phyloP scores from a whole-genome alignment of 2,113 vertebrate genomes.

The Notechis scutatus region DNA sequence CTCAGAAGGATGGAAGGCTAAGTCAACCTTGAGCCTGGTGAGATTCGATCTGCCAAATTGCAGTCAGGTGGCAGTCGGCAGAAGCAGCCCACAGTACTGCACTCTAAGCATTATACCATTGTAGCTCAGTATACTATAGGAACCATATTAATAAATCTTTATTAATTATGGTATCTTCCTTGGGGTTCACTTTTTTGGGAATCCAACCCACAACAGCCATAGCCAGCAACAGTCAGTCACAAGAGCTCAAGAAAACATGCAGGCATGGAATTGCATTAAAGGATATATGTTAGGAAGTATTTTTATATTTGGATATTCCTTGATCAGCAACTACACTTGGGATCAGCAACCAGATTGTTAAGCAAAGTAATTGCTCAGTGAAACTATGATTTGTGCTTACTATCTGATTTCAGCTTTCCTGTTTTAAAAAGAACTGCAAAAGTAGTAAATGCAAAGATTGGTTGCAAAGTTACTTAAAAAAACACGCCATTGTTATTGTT shows the following conservation, averaged over 20 bases:
- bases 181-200: background rate
- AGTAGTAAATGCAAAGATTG: background rate
- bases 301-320: background rate
- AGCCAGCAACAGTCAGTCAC: background rate
- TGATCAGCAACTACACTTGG: background rate
- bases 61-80: too few relatives aligned
- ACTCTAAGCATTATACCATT: too few relatives aligned
- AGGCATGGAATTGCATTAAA: background rate
- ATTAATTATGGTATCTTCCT: background rate
- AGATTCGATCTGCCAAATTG: too few relatives aligned
- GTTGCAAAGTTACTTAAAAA: background rate
- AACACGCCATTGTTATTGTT: background rate
- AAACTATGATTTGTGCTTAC: background rate
- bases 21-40: too few relatives aligned
- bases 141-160: background rate
- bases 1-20: too few relatives aligned
- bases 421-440: background rate
- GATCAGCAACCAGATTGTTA: background rate
- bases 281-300: background rate
- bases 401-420: background rate
- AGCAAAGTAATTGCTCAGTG: background rate
- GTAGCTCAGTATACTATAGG: too few relatives aligned
- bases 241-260: background rate
- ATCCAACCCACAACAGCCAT: background rate
- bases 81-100: too few relatives aligned